Evolutionary conservation across 2,888 invertebrate genomes (phyloP).

Genomic region (Rugalucina vietnamica): DNA sequence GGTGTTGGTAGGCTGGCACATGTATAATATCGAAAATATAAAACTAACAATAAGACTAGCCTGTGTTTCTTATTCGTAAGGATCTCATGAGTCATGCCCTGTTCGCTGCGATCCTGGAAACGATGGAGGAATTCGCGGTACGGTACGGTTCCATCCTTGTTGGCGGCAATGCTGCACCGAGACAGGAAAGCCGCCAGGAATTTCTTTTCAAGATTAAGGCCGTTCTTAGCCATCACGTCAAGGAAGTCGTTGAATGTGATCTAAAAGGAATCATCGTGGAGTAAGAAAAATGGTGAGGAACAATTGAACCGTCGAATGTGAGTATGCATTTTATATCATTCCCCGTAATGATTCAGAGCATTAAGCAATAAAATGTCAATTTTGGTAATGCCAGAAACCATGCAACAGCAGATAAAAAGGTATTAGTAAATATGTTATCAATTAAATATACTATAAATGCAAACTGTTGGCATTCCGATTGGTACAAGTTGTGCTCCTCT

Average conservation of each 20-base stretch:
- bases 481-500: too few species aligned
- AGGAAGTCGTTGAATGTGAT: slow-evolving; percentile 81
- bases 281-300: too few species aligned
- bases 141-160: slow-evolving; percentile 76
- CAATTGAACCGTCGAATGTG: too few species aligned
- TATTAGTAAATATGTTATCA: too few species aligned
- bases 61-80: slow-evolving; percentile 82
- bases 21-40: background rate
- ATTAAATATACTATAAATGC: too few species aligned
- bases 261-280: too few species aligned
- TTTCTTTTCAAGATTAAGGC: slow-evolving; percentile 79
- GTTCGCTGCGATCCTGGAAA: slow-evolving; percentile 83
- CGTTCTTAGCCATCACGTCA: slow-evolving; percentile 76
- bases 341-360: too few species aligned
- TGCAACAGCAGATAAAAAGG: too few species aligned
- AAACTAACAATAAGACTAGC: slow-evolving; percentile 72
- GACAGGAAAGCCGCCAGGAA: slow-evolving; percentile 82
- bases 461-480: too few species aligned
- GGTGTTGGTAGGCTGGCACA: slow-evolving; percentile 2
- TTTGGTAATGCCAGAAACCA: too few species aligned
- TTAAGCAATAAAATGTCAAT: too few species aligned
- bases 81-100: slow-evolving; percentile 82
- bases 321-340: too few species aligned
- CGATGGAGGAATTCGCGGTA: slow-evolving; percentile 83
- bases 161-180: slow-evolving; percentile 78